Evolutionary conservation across 1,140 invertebrate species (phyloP), one percentile per base, ranked within the genome.

Genomic region (Bombus pyrosoma): DNA sequence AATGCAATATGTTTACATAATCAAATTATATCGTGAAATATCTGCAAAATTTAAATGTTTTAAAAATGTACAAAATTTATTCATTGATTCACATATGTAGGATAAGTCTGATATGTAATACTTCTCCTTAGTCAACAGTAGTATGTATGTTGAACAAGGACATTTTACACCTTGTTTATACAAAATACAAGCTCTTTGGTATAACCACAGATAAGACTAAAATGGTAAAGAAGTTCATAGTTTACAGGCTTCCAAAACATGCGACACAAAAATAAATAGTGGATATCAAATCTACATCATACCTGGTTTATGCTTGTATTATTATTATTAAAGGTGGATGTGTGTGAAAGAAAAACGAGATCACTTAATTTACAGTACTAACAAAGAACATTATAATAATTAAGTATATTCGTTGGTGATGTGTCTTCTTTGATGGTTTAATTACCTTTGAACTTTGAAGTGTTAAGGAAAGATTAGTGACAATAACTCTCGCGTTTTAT

Each of bases 261-360:
- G 6, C 1, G 25, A 71, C 10, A n/a, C 6, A 13, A n/a, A 72
- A 18, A n/a, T 72, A 39, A 39, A 72, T 71, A 62, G 28, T 39
- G 5, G 37, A 68, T 37, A 22, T 68, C 9, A 68, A 9, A 25
- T 72, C 69, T 72, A 72, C 1, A 12, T 72, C 1, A 41, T 3
- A n/a, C 0, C 1, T 39, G 1, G n/a, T 62, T 37, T n/a, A 62
- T 62, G 75, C 82, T 78, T 77, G 22, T 34, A 28, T 13, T 83
- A 71, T 22, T 59, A 71, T 84, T 71, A 53, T 80, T 39, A 62
- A 25, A 72, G 76, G 53, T 79, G 32, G 76, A 79, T 47, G 69
- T 53, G 9, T n/a, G 47, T 53, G 57, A 32, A 43, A 53, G 68
- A 39, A 37, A 80, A 72, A 62, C 10, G 6, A 53, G 53, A 72